Evolutionary conservation across 2,113 vertebrate species (phyloP), one percentile per base, ranked within the genome.

Genomic region (Progne subis): DNA sequence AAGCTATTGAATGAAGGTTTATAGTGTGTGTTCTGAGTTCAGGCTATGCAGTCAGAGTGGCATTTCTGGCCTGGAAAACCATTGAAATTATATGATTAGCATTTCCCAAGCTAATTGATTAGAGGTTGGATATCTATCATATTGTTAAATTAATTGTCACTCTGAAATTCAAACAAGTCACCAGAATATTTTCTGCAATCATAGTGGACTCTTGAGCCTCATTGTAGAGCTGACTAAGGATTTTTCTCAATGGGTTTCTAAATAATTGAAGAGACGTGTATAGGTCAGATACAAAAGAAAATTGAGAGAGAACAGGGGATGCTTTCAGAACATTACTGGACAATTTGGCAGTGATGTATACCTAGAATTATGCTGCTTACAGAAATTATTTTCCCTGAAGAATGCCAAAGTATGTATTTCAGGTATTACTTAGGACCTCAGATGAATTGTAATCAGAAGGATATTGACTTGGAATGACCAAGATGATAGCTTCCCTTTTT

Each of bases 11-110:
- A 64, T 24, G 21, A 24, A 61, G 13, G 20, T 47, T 86, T 77
- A 39, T 5, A 37, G 2, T 0, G 0, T 44, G 5, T 44, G 5
- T 52, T 46, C 31, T 7, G 3, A 53, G 18, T 31, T 55, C 37
- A 76, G 67, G 3, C 11, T 83, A 29, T 21, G 32, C 14, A 65
- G 43, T 14, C 18, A 37, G 20, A 65, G 8, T 18, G 24, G 17
- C 18, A 63, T 69, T 82, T 64, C 68, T 82, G 32, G 15, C 26
- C 53, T 76, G 41, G 32, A 82, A 86, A 76, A 46, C 29, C 50
- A 23, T 0, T 75, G 46, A 86, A 64, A 65, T 52, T 39, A 52
- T 39, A 28, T 80, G 43, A 3, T 21, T 84, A 49, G 2, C 18
- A 57, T 57, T 67, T 81, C 37, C n/a, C 15, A 24, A 21, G 37